Evolutionary conservation across 2,888 invertebrate species (phyloP), one percentile per base, ranked within the genome.

Genomic region (Tryphoninae sp.): DNA sequence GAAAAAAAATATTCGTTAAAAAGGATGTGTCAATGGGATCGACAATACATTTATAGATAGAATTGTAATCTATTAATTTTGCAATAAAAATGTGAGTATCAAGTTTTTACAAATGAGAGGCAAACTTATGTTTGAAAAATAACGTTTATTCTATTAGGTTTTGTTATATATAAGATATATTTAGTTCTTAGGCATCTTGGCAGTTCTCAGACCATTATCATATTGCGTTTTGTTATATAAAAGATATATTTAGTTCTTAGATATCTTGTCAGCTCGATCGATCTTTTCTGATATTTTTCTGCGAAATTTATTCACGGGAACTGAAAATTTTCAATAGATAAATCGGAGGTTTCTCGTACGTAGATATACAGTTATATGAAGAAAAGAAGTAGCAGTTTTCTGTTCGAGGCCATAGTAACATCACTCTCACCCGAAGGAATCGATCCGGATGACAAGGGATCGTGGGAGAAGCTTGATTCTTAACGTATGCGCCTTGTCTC

Each of bases 391-490:
- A 8, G 8, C 7, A 26, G 8, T 1, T 8, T 51, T 8, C n/a
- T 53, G 13, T 23, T 9, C n/a, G 2, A 0, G 23, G n/a, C 9
- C 11, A 45, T 49, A 13, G 16, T 7, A 42, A 33, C 26, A 55
- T 33, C 11, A 7, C n/a, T 9, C 33, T 42, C 19, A 26, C 6
- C 8, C 11, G 2, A 16, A 67, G 26, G 55, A 67, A 65, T 75
- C 67, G 65, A 59, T 67, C 26, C 42, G 16, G 49, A 67, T 45
- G 58, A 65, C 42, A 67, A 19, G 19, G 26, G n/a, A 8, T 42
- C 13, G 9, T 11, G 42, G 1, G 23, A 26, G 62, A 53, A 40
- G 62, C 51, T 13, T n/a, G 22, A 40, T 22, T 55, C 16, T 55
- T 55, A 19, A 55, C 55, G 42, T 4, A 51, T 16, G 23, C 33